Percentiles rank a stretch among this genome's conserved stretches.
These are phyloP conservation scores for Paraplagusia blochii DNA, from an alignment of 2,113 vertebrate genomes.

Conservation along the genomic window DNA sequence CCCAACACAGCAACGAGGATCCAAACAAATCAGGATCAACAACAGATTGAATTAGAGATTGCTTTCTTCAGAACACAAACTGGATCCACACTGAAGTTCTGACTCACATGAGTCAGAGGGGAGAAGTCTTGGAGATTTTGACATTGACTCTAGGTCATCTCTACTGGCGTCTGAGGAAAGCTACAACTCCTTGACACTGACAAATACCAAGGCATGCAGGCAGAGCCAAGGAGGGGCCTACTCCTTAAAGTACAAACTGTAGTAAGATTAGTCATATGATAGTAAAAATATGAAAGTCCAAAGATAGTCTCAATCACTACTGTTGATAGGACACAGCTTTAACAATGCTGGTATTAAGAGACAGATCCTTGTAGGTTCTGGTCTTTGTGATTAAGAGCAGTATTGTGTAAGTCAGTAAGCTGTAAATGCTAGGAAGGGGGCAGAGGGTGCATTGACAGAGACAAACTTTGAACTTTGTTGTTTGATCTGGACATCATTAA, in stretches of 20 bases:
- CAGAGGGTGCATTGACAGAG: neutral
- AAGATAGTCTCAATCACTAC: neutral
- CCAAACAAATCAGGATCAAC: constrained; percentile 24
- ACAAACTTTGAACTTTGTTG: constrained; percentile 60
- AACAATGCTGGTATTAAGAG: neutral
- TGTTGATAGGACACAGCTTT: no score
- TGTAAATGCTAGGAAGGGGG: no score
- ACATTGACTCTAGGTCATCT: no score
- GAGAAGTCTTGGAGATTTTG: neutral
- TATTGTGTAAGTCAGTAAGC: no score
- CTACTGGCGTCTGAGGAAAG: no score
- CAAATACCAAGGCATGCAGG: neutral
- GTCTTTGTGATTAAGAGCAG: no score
- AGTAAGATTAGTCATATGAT: neutral
- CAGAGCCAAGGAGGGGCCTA: neutral
- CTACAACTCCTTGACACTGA: no score
- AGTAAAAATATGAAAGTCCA: neutral
- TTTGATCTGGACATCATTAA: constrained; percentile 50
- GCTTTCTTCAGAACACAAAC: constrained; percentile 9
- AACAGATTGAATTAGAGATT: constrained; percentile 45
- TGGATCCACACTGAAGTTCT: neutral
- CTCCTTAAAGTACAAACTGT: no score
- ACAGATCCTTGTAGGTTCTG: no score
- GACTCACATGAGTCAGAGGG: neutral
- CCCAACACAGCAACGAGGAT: constrained; percentile 34